These are phyloP conservation scores for Gobius niger DNA, from an alignment of 2,113 vertebrate genomes.

Conservation along the genomic window DNA sequence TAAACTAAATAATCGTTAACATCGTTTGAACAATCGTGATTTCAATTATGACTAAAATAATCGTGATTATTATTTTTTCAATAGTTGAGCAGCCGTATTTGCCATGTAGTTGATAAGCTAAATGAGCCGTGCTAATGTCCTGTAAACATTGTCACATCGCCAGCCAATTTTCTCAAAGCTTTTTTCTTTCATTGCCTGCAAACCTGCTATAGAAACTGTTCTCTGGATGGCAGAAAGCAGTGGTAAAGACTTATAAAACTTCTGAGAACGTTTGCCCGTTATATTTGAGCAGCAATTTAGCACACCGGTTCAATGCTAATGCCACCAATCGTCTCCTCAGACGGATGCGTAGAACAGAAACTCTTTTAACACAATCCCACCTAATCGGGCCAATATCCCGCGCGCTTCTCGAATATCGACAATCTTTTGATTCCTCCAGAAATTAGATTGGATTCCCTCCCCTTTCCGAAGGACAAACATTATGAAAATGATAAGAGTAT, in stretches of 20 bases:
- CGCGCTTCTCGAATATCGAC: not conserved
- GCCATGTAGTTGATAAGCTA: too few species aligned
- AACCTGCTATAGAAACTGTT: not conserved
- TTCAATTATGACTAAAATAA: too few species aligned
- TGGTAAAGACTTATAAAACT: not conserved
- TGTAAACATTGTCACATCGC: too few species aligned
- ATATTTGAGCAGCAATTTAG: constrained; percentile 5
- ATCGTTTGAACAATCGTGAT: too few species aligned
- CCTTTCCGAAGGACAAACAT: not conserved
- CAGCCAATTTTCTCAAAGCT: not conserved
- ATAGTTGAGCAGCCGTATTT: too few species aligned
- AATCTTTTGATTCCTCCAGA: not conserved
- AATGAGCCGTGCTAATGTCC: too few species aligned
- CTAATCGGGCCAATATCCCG: constrained; percentile 6
- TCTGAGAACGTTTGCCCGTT: not conserved
- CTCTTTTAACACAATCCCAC: not conserved
- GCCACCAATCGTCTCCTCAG: not conserved
- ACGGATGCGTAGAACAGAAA: not conserved
- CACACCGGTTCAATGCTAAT: not conserved
- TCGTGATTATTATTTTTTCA: too few species aligned
- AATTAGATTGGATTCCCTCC: not conserved
- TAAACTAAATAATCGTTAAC: too few species aligned
- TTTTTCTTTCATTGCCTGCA: not conserved
- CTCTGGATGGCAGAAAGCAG: not conserved
- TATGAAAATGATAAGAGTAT: constrained; percentile 8